Percentiles rank a stretch among this genome's conserved stretches.
Conservation (phyloP, 2,888 invertebrate species). For the Galerucella nymphaeae region DNA sequence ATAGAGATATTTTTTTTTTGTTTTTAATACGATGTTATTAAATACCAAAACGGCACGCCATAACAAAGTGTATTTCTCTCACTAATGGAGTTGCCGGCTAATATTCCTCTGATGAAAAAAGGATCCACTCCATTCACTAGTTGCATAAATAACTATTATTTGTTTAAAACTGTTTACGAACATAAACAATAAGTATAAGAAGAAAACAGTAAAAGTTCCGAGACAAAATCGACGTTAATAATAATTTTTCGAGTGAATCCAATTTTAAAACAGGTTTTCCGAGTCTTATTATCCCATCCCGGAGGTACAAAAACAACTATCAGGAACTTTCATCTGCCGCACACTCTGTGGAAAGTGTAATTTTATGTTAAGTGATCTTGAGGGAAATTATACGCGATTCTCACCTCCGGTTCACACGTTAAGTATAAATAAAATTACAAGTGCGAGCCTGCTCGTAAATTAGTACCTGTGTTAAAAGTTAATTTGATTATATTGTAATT, state of each 20-base stretch:
- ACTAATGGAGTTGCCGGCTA: too few relatives aligned
- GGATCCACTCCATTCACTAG: too few relatives aligned
- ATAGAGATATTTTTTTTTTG: too few relatives aligned
- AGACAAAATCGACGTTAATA: slow-evolving; percentile 23
- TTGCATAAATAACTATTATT: not conserved
- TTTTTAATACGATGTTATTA: too few relatives aligned
- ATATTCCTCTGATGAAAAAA: too few relatives aligned
- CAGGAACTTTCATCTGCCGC: slow-evolving; percentile 37
- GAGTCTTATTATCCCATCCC: slow-evolving; percentile 27
- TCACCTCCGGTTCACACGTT: slow-evolving; percentile 51
- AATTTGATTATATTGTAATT: slow-evolving; percentile 63
- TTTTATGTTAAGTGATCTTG: slow-evolving; percentile 59
- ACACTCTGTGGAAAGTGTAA: slow-evolving; percentile 52
- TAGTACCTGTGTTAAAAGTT: slow-evolving; percentile 54
- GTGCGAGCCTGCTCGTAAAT: slow-evolving; percentile 38
- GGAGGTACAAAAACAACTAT: slow-evolving; percentile 37
- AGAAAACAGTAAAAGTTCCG: not conserved
- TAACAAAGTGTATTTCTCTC: too few relatives aligned
- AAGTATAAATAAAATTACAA: slow-evolving; percentile 56
- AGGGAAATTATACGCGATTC: slow-evolving; percentile 58
- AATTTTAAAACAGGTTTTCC: slow-evolving; percentile 28
- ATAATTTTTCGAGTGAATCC: slow-evolving; percentile 27
- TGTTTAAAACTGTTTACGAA: not conserved
- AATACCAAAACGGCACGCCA: too few relatives aligned
- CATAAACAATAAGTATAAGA: not conserved